A percentile compares a stretch with the other conserved stretches of the same genome.
Evolutionary conservation across 2,888 invertebrate species (phyloP).

Genomic region (Cryptus armator): DNA sequence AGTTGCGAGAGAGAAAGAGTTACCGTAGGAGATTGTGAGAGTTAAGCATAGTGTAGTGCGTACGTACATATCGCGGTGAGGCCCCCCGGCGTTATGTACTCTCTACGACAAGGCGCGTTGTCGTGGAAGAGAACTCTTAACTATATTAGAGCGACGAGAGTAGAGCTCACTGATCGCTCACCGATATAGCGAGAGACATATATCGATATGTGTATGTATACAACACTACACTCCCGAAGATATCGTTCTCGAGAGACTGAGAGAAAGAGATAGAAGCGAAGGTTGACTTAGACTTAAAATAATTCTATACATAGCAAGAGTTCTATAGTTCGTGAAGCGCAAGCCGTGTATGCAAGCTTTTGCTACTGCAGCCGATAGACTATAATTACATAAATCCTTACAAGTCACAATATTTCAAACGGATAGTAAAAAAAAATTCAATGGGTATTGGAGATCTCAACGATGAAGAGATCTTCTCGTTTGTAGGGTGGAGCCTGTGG

Average conservation of each 20-base stretch:
- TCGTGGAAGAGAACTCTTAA: constrained; percentile 68
- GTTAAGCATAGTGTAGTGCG: not conserved
- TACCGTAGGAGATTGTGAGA: constrained; percentile 29
- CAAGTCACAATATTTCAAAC: not conserved
- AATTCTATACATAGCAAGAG: constrained; percentile 76
- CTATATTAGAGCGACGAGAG: constrained; percentile 72
- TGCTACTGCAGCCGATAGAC: constrained; percentile 22
- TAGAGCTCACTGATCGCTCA: constrained; percentile 36
- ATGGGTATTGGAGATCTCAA: too few relatives aligned
- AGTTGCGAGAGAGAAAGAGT: constrained; percentile 42
- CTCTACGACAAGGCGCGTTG: constrained; percentile 41
- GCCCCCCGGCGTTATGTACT: constrained; percentile 12
- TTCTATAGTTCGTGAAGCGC: constrained; percentile 59
- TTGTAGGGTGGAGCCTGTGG: not conserved
- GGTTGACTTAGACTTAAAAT: constrained; percentile 83
- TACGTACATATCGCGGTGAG: constrained; percentile 13
- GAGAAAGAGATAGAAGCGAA: constrained; percentile 74
- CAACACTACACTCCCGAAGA: constrained; percentile 16
- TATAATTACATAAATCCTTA: constrained; percentile 10
- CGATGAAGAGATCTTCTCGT: not conserved
- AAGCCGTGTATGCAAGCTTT: not conserved
- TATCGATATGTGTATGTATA: constrained; percentile 18
- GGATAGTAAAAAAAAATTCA: not conserved
- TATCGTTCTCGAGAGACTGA: constrained; percentile 42
- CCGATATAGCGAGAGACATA: constrained; percentile 38